Percentiles rank a stretch among this genome's conserved stretches.
These are phyloP conservation scores for Lepas anatifera DNA, from an alignment of 2,888 invertebrate genomes.

Conservation along the genomic window DNA sequence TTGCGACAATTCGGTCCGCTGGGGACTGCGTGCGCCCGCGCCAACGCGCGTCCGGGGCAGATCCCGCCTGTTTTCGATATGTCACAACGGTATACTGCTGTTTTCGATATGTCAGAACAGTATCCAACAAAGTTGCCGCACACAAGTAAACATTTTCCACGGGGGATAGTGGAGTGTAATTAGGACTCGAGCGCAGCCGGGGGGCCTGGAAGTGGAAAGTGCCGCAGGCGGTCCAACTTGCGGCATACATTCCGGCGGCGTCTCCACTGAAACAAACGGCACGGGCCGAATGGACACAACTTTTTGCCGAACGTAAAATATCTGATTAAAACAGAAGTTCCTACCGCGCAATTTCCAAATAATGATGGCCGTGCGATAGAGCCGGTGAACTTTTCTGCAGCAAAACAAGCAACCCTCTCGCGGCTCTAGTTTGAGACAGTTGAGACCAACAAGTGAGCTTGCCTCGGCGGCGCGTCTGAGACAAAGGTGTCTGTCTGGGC, in stretches of 20 bases:
- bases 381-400: too few relatives aligned
- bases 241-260: background rate
- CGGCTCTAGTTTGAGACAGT: too few relatives aligned
- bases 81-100: background rate
- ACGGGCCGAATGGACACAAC: background rate
- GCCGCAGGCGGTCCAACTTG: background rate
- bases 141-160: conserved; percentile 1
- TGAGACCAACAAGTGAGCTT: too few relatives aligned
- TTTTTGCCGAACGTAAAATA: conserved; percentile 2
- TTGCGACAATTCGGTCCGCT: background rate
- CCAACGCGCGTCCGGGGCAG: background rate
- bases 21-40: background rate
- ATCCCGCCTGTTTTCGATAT: background rate
- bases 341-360: background rate
- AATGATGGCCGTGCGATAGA: too few relatives aligned
- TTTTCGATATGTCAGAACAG: conserved; percentile 6
- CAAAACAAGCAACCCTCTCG: too few relatives aligned
- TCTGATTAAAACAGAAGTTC: background rate
- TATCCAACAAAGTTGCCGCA: background rate
- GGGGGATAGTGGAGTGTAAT: background rate
- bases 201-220: background rate
- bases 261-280: background rate
- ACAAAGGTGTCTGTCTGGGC: background rate
- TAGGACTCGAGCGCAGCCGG: background rate
- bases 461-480: background rate